phyloP scores from a whole-genome alignment of 2,888 invertebrate species.

The Amblyteles armatorius region DNA sequence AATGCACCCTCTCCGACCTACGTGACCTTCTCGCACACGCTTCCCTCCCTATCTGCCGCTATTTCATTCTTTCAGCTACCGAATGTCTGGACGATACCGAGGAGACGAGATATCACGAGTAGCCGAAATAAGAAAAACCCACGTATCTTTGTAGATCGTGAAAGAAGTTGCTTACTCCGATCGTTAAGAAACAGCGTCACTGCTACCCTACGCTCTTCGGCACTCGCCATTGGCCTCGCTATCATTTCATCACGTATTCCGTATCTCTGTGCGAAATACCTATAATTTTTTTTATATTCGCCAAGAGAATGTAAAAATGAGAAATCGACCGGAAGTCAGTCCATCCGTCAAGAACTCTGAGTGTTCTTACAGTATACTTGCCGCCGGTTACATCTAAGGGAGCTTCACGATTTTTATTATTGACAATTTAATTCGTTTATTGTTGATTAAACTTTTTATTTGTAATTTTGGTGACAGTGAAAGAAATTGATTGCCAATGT shows the following conservation, averaged over 20 bases:
- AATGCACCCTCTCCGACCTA: slow-evolving; percentile 52
- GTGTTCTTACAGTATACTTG: too few relatives aligned
- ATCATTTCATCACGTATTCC: slow-evolving; percentile 79
- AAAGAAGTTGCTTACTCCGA: slow-evolving; percentile 78
- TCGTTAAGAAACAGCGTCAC: slow-evolving; percentile 75
- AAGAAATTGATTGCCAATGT: too few relatives aligned
- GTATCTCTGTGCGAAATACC: slow-evolving; percentile 11
- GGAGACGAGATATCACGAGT: slow-evolving; percentile 55
- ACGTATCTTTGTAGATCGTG: slow-evolving; percentile 73
- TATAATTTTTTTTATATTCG: slow-evolving; percentile 2
- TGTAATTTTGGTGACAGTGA: too few relatives aligned
- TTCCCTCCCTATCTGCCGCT: slow-evolving; percentile 3
- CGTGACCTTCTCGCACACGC: slow-evolving; percentile 47
- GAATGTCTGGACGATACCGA: slow-evolving; percentile 31
- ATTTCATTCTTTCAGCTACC: slow-evolving; percentile 34
- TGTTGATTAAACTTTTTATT: too few relatives aligned
- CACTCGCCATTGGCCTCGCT: slow-evolving; percentile 78
- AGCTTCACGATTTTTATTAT: too few relatives aligned
- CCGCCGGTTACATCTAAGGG: too few relatives aligned
- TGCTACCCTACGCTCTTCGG: slow-evolving; percentile 35
- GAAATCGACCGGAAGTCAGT: background rate
- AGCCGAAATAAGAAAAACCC: slow-evolving; percentile 74
- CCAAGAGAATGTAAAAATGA: background rate
- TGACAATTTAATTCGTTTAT: too few relatives aligned
- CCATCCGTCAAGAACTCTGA: too few relatives aligned